These are phyloP conservation scores for Musca domestica DNA, from an alignment of 1,140 invertebrate genomes.

Conservation along the genomic window DNA sequence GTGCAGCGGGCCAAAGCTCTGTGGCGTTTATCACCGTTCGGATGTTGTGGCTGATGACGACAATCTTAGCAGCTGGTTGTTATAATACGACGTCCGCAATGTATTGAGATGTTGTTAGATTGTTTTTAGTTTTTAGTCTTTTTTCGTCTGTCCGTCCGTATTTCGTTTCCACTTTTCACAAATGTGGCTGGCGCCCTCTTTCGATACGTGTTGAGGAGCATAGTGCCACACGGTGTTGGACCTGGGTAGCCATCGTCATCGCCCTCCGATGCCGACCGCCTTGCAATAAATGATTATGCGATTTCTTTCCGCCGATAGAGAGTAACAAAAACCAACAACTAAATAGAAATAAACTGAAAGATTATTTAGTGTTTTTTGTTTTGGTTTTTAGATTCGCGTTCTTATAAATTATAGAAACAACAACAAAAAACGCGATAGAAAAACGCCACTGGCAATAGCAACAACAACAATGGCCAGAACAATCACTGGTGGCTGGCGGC, in stretches of 20 bases:
- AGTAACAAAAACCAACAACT: conserved; percentile 7
- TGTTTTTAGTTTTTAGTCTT: not conserved
- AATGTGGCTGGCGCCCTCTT: conserved; percentile 21
- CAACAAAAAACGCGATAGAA: conserved; percentile 8
- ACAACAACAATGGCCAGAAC: not conserved
- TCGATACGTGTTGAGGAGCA: conserved; percentile 4
- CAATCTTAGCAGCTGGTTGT: conserved; percentile 7
- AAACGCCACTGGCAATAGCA: conserved; percentile 4
- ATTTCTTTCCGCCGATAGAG: conserved; percentile 9
- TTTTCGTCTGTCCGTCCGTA: not conserved
- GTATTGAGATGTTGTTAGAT: conserved; percentile 1
- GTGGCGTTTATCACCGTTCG: not conserved
- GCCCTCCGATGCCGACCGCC: too few species aligned
- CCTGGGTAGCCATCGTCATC: too few species aligned
- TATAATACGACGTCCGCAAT: not conserved
- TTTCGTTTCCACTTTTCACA: not conserved
- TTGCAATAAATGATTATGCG: too few species aligned
- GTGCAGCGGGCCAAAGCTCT: not conserved
- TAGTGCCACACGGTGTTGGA: not conserved
- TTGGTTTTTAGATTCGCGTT: too few species aligned
- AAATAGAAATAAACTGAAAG: too few species aligned
- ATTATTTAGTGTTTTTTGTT: too few species aligned
- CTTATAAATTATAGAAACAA: conserved; percentile 5
- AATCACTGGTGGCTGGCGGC: not conserved
- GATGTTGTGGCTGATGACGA: not conserved